Conservation (phyloP, 2,888 invertebrate species). For the Troilus luridus region DNA sequence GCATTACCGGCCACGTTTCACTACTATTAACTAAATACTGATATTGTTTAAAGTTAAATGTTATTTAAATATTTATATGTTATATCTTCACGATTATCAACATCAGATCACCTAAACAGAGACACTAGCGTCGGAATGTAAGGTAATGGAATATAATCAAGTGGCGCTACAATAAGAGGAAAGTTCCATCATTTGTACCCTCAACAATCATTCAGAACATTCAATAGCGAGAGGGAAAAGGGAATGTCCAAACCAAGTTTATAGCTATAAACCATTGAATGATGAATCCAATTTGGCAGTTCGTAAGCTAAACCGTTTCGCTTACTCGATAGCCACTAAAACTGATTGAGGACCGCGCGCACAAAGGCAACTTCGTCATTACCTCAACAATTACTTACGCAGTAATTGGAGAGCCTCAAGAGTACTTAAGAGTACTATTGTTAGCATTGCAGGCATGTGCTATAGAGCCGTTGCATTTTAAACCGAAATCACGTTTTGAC, state of each 20-base stretch:
- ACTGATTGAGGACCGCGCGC: not conserved
- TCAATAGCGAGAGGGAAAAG: not conserved
- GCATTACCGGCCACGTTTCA: too few relatives aligned
- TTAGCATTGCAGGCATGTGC: conserved; percentile 26
- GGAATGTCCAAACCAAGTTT: not conserved
- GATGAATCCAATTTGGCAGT: not conserved
- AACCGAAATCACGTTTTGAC: conserved; percentile 44
- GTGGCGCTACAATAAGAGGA: too few relatives aligned
- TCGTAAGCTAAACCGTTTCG: not conserved
- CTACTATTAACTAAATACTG: too few relatives aligned
- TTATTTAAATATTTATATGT: too few relatives aligned
- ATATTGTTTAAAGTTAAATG: too few relatives aligned
- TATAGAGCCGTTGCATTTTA: not conserved
- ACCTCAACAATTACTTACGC: conserved; percentile 7
- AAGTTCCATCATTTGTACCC: not conserved
- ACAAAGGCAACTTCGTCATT: not conserved
- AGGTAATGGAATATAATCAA: too few relatives aligned
- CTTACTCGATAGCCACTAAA: not conserved
- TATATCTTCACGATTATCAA: too few relatives aligned
- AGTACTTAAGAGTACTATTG: not conserved
- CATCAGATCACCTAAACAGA: too few relatives aligned
- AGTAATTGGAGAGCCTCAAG: conserved; percentile 22
- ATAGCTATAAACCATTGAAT: not conserved
- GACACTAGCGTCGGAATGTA: too few relatives aligned
- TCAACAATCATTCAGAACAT: not conserved